Percentiles rank a stretch among this genome's conserved stretches.
Evolutionary conservation across 2,797 vertebrate genomes (phyloP).

Genomic region (Triplophysa yarkandensis): DNA sequence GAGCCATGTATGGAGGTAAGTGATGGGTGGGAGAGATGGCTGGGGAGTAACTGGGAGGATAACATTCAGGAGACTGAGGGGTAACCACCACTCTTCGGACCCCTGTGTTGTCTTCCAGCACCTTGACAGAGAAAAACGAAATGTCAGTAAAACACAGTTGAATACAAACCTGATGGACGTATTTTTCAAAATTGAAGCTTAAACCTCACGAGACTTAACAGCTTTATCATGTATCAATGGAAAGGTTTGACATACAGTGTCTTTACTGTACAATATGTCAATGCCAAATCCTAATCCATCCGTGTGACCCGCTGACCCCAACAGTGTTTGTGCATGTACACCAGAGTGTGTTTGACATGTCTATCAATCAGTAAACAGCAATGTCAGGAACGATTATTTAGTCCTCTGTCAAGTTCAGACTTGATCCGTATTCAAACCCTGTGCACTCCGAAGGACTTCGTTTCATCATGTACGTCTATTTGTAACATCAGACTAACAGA

Average conservation of each 20-base stretch:
- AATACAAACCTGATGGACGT: too few species aligned
- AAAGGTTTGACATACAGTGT: not conserved
- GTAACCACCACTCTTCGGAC: constrained; percentile 96
- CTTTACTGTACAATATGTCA: not conserved
- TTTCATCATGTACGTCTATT: constrained; percentile 10
- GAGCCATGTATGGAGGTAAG: constrained; percentile 89
- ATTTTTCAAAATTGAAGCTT: too few species aligned
- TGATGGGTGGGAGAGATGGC: constrained; percentile 95
- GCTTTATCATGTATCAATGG: not conserved
- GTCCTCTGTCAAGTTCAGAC: constrained; percentile 46
- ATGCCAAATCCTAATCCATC: not conserved
- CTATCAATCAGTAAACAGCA: constrained; percentile 31
- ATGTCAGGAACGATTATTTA: constrained; percentile 38
- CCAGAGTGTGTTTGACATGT: constrained; percentile 37
- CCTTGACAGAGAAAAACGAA: constrained; percentile 70
- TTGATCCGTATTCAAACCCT: constrained; percentile 59
- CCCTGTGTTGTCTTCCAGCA: constrained; percentile 94
- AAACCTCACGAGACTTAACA: too few species aligned
- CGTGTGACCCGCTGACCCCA: constrained; percentile 37
- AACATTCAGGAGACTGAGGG: constrained; percentile 95
- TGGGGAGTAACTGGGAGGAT: constrained; percentile 92
- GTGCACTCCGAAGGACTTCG: not conserved
- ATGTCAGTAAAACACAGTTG: too few species aligned
- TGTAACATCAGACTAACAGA: constrained; percentile 2
- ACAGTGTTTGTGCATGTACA: not conserved